phyloP scores from a whole-genome alignment of 2,888 invertebrate genomes.

The Mechanitis messenoides region DNA sequence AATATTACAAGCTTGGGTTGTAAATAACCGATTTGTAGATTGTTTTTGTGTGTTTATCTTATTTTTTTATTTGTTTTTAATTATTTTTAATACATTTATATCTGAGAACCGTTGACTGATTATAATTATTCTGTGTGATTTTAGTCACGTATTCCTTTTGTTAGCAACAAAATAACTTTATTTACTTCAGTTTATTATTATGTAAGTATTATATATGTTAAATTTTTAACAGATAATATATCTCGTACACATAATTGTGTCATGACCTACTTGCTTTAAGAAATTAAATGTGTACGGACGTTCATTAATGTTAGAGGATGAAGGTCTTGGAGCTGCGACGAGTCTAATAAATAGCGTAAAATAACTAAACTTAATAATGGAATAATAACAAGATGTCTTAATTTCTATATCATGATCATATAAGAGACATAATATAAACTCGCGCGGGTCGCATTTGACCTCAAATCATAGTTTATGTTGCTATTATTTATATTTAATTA shows the following conservation, averaged over 20 bases:
- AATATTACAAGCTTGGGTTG: too few relatives aligned
- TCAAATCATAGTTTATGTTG: constrained; percentile 20
- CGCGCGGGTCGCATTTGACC: constrained; percentile 16
- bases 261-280: constrained; percentile 4
- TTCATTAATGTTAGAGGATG: not conserved
- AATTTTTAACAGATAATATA: not conserved
- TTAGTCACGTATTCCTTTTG: not conserved
- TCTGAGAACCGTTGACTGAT: not conserved
- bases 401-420: too few relatives aligned
- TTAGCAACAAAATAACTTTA: not conserved
- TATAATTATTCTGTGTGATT: not conserved
- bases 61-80: too few relatives aligned
- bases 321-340: not conserved
- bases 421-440: constrained; percentile 9
- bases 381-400: too few relatives aligned
- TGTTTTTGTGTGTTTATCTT: too few relatives aligned
- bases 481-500: constrained; percentile 7
- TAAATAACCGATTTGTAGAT: too few relatives aligned
- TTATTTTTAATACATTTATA: not conserved
- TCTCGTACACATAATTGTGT: not conserved
- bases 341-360: not conserved
- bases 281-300: constrained; percentile 6
- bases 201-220: not conserved
- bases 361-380: not conserved
- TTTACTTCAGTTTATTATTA: too few relatives aligned